Evolutionary conservation across 1,140 invertebrate genomes (phyloP), one percentile per base, ranked within the genome.

Genomic region (Solenopsis fugax): DNA sequence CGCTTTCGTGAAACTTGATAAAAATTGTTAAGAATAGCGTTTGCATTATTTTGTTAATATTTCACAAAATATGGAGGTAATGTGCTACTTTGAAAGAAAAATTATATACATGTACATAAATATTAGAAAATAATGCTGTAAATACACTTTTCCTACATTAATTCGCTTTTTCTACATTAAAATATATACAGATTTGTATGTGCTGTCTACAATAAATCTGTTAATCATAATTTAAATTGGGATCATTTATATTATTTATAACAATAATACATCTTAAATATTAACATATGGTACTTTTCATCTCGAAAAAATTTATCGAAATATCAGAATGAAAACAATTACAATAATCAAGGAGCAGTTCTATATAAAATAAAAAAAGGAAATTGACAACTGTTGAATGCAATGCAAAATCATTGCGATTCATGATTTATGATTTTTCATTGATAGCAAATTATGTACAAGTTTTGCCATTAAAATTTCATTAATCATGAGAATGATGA

Each of bases 231-330:
- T 71, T 50, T 34, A 18, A 50, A 71, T 71, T n/a, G 6, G 18
- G 1, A 71, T 71, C 52, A 71, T 52, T 71, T 52, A 52, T 24
- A 50, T 71, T 71, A 71, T 52, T 71, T 52, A 52, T 24, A 50
- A 21, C 24, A 71, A 52, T 16, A 71, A 52, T 34, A 29, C 1
- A 29, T 71, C 45, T 54, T 34, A 54, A 54, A 37, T 72, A 72
- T 72, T 72, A 29, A 72, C n/a, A 52, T 6, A 21, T 12, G 41
- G 7, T 24, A 2, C n/a, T 37, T 13, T 72, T 72, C 54, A n/a
- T 37, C 69, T 4, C 4, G 29, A 65, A 12, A n/a, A 1, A 24
- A 12, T 56, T 73, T 54, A n/a, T 56, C 71, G 5, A 73, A 56
- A 56, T 13, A 37, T 73, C 5, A 6, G 3, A 56, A 2, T 41